These are phyloP conservation scores for Craseonycteris thonglongyai DNA, from an alignment of 2,113 vertebrate species.

Conservation along the genomic window DNA sequence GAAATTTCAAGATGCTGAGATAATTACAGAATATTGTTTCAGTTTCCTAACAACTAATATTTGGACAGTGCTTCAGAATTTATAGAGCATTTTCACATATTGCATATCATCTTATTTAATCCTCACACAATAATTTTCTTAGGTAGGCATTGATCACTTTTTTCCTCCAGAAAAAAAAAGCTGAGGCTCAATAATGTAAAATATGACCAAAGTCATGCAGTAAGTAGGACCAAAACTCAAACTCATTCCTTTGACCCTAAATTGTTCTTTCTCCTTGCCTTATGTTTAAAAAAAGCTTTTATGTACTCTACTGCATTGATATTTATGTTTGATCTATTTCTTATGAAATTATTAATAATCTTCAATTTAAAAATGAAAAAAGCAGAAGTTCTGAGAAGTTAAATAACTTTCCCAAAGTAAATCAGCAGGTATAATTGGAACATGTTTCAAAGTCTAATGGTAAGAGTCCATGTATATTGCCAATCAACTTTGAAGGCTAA, in stretches of 20 bases:
- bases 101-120: not conserved
- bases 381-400: not conserved
- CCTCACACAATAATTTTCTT: not conserved
- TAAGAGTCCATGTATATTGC: not conserved
- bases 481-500: constrained; percentile 7
- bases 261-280: not conserved
- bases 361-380: not conserved
- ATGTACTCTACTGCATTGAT: not conserved
- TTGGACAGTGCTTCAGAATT: not conserved
- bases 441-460: not conserved
- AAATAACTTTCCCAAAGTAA: not conserved
- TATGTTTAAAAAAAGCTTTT: not conserved
- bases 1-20: not conserved
- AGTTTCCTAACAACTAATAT: not conserved
- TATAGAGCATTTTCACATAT: not conserved
- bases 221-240: not conserved
- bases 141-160: not conserved
- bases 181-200: not conserved
- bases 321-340: not conserved
- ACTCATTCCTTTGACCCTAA: not conserved
- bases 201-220: not conserved
- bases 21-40: not conserved
- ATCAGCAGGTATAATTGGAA: not conserved
- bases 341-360: not conserved
- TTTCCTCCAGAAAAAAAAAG: not conserved